Evolutionary conservation across 2,888 invertebrate genomes (phyloP), one percentile per base, ranked within the genome.

Genomic region (Torymus auratus): DNA sequence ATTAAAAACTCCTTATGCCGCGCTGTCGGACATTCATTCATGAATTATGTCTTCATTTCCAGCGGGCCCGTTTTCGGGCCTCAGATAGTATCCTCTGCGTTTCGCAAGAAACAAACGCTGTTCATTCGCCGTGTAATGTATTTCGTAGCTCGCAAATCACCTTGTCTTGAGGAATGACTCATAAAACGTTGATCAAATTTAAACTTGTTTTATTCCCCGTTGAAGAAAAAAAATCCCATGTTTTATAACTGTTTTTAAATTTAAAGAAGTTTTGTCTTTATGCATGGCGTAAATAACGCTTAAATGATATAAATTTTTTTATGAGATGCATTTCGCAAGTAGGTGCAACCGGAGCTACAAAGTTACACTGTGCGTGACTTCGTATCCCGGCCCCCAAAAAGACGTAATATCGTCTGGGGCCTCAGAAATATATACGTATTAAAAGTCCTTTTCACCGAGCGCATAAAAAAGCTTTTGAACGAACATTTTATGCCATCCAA

Each of bases 301-400:
- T 58, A 70, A 69, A 76, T 50, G 80, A 60, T 65, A 77, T 81
- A 80, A 81, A 81, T 73, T 73, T 77, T 77, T 81, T 81, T 81
- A 81, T 53, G 80, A 81, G 80, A 64, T 72, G 56, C 67, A 72
- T 69, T 81, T 81, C 72, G 77, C 80, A 70, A 70, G 80, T 74
- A 74, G 69, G 74, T 60, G 79, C 68, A 64, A 69, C 56, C 60
- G 56, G 56, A 60, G 28, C 60, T 50, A 68, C 76, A 80, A 80
- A 80, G 72, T 80, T 52, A 74, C 62, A 52, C 60, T 50, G 20
- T 50, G 50, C 64, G 55, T 15, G 14, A 50, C 68, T 69, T 64
- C 55, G 60, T 28, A 58, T 60, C 41, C 7, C 41, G 41, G 7
- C 5, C 41, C 14, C 28, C 67, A 55, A 50, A 55, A 58, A 69